phyloP scores from a whole-genome alignment of 2,797 vertebrate species.

The Gallinago solitaria region DNA sequence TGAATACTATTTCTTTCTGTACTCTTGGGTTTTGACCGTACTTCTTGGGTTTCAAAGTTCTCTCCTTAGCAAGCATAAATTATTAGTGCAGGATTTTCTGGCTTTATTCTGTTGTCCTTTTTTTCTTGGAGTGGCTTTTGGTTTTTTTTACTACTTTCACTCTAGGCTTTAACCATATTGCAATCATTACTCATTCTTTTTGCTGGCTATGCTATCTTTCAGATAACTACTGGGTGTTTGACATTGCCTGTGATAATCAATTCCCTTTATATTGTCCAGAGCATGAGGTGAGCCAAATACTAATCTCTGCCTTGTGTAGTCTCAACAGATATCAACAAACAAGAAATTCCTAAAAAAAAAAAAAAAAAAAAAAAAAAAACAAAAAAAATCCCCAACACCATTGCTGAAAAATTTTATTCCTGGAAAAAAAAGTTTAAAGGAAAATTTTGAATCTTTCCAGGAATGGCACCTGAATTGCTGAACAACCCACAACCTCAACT shows the following conservation, averaged over 20 bases:
- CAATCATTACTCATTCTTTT: not conserved
- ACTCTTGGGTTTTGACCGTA: not conserved
- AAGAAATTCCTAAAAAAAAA: not conserved
- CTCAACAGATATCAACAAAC: not conserved
- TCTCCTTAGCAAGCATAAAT: not conserved
- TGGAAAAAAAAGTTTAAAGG: not conserved
- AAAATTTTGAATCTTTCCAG: not conserved
- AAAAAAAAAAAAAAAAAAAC: too few species aligned
- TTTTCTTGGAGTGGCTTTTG: not conserved
- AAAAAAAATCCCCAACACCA: not conserved
- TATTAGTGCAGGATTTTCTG: not conserved
- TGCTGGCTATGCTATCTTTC: not conserved
- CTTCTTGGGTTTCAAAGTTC: not conserved
- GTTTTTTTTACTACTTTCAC: not conserved
- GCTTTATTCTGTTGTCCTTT: not conserved
- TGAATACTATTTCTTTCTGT: not conserved
- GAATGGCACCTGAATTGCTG: not conserved
- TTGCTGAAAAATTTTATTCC: not conserved
- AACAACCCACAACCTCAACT: not conserved
- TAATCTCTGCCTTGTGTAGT: not conserved
- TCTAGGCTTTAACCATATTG: not conserved
- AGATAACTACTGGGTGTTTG: not conserved
- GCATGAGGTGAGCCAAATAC: not conserved
- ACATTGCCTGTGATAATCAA: not conserved
- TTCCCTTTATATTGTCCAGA: not conserved